Evolutionary conservation across 2,797 vertebrate species (phyloP).

Genomic region (Neosilurus mollespiculum): DNA sequence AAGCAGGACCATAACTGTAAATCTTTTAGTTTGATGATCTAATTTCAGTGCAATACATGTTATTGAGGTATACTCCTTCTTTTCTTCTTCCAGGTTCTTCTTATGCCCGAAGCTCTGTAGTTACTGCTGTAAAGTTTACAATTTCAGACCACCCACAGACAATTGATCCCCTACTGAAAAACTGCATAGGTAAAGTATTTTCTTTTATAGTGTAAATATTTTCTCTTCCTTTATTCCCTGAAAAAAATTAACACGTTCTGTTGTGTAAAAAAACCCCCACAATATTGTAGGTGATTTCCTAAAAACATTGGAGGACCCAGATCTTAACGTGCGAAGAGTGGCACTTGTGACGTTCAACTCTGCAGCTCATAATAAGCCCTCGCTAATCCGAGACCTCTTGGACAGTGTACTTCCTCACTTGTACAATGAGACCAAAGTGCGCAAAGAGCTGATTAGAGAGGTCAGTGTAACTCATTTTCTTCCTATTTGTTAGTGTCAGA

Average conservation of each 20-base stretch:
- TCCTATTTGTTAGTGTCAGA: background rate
- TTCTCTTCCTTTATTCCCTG: background rate
- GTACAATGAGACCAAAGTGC: slow-evolving; percentile 91
- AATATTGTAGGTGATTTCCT: slow-evolving; percentile 83
- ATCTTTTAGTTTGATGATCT: background rate
- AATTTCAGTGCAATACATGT: background rate
- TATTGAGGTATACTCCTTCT: background rate
- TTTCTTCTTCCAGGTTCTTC: slow-evolving; percentile 81
- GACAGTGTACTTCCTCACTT: slow-evolving; percentile 89
- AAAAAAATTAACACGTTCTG: background rate
- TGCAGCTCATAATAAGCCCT: slow-evolving; percentile 89
- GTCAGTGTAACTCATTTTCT: slow-evolving; percentile 59
- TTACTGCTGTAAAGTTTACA: slow-evolving; percentile 97
- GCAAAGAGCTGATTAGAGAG: slow-evolving; percentile 90
- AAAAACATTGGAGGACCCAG: slow-evolving; percentile 88
- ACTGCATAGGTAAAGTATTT: slow-evolving; percentile 87
- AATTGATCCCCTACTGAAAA: slow-evolving; percentile 95
- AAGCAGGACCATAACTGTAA: background rate
- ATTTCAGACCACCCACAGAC: slow-evolving; percentile 97
- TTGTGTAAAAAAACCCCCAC: background rate
- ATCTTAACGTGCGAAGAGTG: slow-evolving; percentile 88
- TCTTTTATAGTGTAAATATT: background rate
- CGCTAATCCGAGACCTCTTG: slow-evolving; percentile 86
- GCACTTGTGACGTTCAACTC: slow-evolving; percentile 90
- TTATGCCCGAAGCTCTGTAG: slow-evolving; percentile 95